A percentile compares a stretch with the other conserved stretches of the same genome.
These are phyloP conservation scores for Tetragonula carbonaria DNA, from an alignment of 2,888 invertebrate genomes.

Conservation along the genomic window DNA sequence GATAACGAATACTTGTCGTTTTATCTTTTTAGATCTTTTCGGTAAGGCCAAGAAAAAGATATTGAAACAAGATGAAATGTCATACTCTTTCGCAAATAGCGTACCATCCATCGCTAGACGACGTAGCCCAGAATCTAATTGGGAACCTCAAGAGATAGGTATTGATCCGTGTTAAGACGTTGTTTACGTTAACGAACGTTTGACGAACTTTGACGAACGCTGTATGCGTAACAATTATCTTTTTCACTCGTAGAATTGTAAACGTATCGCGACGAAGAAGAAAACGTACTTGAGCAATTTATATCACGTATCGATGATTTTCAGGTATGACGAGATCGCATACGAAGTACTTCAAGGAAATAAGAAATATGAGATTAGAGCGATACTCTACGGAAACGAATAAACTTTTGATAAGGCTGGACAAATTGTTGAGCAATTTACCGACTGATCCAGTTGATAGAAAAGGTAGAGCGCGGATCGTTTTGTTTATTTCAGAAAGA, in stretches of 20 bases:
- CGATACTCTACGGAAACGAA: constrained; percentile 97
- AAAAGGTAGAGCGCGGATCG: constrained; percentile 85
- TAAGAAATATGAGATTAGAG: constrained; percentile 90
- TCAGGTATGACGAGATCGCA: constrained; percentile 87
- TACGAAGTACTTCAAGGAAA: constrained; percentile 90
- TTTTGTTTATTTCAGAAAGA: background rate
- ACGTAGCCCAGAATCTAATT: constrained; percentile 81
- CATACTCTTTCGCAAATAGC: constrained; percentile 65
- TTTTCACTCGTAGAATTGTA: too few relatives aligned
- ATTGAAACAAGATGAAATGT: constrained; percentile 88
- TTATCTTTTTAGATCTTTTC: constrained; percentile 86
- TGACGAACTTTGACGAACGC: background rate
- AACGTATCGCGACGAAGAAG: background rate
- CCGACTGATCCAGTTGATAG: constrained; percentile 90
- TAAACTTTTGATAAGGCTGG: constrained; percentile 96
- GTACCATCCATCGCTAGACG: constrained; percentile 59
- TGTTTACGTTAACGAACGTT: background rate
- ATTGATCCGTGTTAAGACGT: constrained; percentile 9
- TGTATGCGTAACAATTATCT: too few relatives aligned
- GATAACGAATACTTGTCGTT: background rate
- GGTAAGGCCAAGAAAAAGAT: constrained; percentile 96
- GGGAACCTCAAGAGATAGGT: constrained; percentile 88
- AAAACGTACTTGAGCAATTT: background rate
- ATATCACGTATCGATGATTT: constrained; percentile 37
- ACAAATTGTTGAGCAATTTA: constrained; percentile 93